Percentiles rank a stretch among this genome's conserved stretches.
Conservation (phyloP, 2,888 invertebrate genomes). For the Odontomyia ornata region DNA sequence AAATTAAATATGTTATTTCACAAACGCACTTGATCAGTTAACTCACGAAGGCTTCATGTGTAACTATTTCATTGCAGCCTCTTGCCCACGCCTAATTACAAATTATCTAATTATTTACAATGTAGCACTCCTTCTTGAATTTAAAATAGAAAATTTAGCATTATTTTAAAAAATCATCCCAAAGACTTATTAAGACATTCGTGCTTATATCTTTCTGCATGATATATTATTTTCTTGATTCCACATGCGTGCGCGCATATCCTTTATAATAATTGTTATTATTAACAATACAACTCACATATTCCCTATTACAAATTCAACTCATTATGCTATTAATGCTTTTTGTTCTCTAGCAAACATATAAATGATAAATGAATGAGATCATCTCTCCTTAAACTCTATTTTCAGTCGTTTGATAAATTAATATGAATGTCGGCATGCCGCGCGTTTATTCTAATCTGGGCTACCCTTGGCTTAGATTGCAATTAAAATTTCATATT, state of each 20-base stretch:
- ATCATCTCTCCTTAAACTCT: neutral
- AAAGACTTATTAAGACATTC: no score
- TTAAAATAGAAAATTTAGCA: no score
- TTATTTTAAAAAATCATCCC: no score
- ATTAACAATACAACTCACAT: neutral
- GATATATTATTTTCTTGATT: no score
- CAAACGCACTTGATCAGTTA: no score
- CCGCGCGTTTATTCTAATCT: neutral
- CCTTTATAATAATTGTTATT: neutral
- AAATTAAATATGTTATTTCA: no score
- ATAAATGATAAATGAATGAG: neutral
- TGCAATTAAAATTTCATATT: neutral
- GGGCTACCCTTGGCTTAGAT: constrained; percentile 5
- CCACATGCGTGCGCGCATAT: neutral
- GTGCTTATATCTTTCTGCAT: no score
- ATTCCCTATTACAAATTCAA: neutral
- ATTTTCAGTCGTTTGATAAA: neutral
- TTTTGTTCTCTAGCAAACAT: neutral
- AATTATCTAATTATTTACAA: no score
- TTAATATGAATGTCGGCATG: neutral
- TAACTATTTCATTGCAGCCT: no score
- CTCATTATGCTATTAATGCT: constrained; percentile 9
- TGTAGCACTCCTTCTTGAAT: no score
- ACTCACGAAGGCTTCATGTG: no score
- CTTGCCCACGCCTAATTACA: no score